Percentiles rank a stretch among this genome's conserved stretches.
Conservation (phyloP, 2,797 vertebrate genomes). For the Chrosomus eos region DNA sequence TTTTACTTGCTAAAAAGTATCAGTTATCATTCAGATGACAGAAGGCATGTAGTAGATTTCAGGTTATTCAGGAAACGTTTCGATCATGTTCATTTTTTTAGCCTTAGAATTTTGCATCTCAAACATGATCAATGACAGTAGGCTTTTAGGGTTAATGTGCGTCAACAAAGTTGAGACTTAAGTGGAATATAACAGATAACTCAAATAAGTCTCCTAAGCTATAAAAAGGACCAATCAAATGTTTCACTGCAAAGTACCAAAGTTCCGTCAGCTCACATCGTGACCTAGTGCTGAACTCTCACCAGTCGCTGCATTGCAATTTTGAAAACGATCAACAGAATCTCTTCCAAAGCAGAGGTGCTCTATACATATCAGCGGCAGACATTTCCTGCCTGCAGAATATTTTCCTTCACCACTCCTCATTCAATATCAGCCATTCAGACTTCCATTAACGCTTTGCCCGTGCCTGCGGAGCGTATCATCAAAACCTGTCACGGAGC, state of each 20-base stretch:
- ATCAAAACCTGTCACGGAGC: conserved; percentile 49
- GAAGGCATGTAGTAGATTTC: neutral
- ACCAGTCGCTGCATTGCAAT: neutral
- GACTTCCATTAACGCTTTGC: conserved; percentile 58
- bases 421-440: conserved; percentile 52
- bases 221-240: neutral
- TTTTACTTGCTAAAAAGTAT: neutral
- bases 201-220: neutral
- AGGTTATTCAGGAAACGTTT: neutral
- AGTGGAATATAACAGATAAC: neutral
- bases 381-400: conserved; percentile 38
- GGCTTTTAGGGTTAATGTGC: neutral
- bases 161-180: neutral
- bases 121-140: neutral
- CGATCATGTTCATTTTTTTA: neutral
- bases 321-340: neutral
- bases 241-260: neutral
- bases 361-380: conserved; percentile 17
- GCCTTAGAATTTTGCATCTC: neutral
- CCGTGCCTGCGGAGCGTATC: conserved; percentile 32
- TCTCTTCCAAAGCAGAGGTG: conserved; percentile 1
- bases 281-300: neutral
- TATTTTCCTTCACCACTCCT: conserved; percentile 60
- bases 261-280: neutral
- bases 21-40: neutral